Percentiles rank a stretch among this genome's conserved stretches.
Conservation (phyloP, 2,888 invertebrate genomes). For the Lysandra bellargus region DNA sequence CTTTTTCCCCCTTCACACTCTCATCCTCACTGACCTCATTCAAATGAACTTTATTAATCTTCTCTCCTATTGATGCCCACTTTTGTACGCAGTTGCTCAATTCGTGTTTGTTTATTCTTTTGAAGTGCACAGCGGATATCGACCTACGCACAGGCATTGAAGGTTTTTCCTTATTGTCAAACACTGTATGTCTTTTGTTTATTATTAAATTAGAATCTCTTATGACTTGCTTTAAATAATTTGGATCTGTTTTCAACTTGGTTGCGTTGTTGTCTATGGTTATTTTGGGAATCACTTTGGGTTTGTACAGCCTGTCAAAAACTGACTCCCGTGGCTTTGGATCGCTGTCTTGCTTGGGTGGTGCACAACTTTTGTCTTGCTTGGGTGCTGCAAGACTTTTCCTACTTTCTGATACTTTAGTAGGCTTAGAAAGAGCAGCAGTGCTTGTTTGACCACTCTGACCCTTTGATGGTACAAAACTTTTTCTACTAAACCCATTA, state of each 20-base stretch:
- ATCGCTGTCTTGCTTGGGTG: constrained; percentile 39
- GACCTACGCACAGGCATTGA: constrained; percentile 58
- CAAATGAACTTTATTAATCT: constrained; percentile 56
- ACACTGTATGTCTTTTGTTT: constrained; percentile 56
- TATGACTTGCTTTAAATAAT: constrained; percentile 56
- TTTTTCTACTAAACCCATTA: constrained; percentile 27
- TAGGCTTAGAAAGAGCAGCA: constrained; percentile 32
- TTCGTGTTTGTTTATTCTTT: constrained; percentile 60
- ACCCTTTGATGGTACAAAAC: constrained; percentile 23
- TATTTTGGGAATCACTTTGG: constrained; percentile 50
- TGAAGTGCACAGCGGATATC: constrained; percentile 74
- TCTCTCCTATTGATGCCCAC: constrained; percentile 69
- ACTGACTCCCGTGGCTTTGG: constrained; percentile 53
- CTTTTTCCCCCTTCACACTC: constrained; percentile 50
- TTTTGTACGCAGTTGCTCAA: constrained; percentile 64
- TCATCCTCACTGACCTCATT: constrained; percentile 60
- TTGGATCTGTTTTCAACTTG: constrained; percentile 55
- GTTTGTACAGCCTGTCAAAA: constrained; percentile 68
- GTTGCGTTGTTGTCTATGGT: constrained; percentile 44
- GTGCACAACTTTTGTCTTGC: constrained; percentile 44
- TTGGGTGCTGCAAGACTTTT: constrained; percentile 48
- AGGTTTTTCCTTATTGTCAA: constrained; percentile 46
- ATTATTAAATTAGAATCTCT: constrained; percentile 51
- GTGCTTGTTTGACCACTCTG: constrained; percentile 31
- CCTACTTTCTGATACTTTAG: constrained; percentile 41